A percentile compares a stretch with the other conserved stretches of the same genome.
Evolutionary conservation across 1,140 invertebrate species (phyloP).

Genomic region (Drosophila novamexicana): DNA sequence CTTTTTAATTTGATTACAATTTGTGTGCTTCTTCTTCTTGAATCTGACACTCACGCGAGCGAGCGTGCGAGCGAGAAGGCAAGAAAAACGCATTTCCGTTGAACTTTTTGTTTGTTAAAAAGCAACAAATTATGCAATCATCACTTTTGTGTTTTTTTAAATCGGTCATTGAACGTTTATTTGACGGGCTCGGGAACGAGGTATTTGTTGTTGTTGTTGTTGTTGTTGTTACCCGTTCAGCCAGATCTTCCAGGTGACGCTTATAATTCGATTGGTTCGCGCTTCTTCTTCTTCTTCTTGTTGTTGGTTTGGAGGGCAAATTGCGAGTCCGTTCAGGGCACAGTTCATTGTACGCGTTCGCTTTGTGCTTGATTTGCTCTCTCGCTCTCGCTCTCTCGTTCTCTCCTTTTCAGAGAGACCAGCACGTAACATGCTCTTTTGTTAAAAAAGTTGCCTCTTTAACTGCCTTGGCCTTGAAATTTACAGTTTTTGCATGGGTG

Average conservation of each 20-base stretch:
- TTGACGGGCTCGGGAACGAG: slow-evolving; percentile 27
- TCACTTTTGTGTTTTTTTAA: slow-evolving; percentile 42
- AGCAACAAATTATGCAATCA: slow-evolving; percentile 65
- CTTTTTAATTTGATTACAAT: slow-evolving; percentile 26
- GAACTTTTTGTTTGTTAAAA: slow-evolving; percentile 27
- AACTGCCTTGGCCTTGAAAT: slow-evolving; percentile 15
- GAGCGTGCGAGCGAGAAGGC: neutral
- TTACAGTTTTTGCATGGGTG: neutral
- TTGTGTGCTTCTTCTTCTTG: neutral
- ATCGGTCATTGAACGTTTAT: slow-evolving; percentile 68
- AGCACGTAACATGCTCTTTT: slow-evolving; percentile 3
- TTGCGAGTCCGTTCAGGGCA: slow-evolving; percentile 25
- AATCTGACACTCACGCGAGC: neutral
- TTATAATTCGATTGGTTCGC: slow-evolving; percentile 35
- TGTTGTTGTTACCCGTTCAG: slow-evolving; percentile 10
- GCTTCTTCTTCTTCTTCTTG: neutral
- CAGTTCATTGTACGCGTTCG: slow-evolving; percentile 48
- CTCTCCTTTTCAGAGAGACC: neutral
- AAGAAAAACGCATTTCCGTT: slow-evolving; percentile 64
- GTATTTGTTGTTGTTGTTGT: slow-evolving; percentile 17
- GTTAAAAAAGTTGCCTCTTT: neutral
- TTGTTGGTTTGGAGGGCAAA: slow-evolving; percentile 35
- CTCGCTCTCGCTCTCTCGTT: neutral
- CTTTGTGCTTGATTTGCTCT: slow-evolving; percentile 27
- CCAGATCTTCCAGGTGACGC: slow-evolving; percentile 45